Base-by-base conservation (phyloP, 2,797 vertebrate genomes). In the Propithecus perrieri region DNA sequence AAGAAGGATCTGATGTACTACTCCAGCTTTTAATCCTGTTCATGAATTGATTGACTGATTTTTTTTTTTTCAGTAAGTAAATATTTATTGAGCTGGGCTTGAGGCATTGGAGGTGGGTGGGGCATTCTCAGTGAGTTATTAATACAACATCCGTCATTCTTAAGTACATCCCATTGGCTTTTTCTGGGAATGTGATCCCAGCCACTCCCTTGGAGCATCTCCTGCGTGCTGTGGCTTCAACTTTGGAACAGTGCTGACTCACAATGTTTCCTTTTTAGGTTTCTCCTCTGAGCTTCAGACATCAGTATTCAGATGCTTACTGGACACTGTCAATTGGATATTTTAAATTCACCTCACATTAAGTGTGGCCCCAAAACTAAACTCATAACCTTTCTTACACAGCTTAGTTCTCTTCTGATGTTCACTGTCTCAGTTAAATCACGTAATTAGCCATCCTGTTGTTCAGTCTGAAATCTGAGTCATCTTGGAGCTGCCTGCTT, bases 21-120 rank as follows among this genome's bases (percentile, higher is more conserved):
- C 14, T n/a, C 41, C 43, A 8, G 61, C 72, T 90, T 95, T 93
- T 55, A 57, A 2, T 53, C 48, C 43, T 8, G 0, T 46, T 80
- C 55, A 30, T 61, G 75, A 43, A 50, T 80, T 84, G 84, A 86
- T 65, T 41, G 81, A 90, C 91, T 71, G 94, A 93, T 95, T 91
- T 57, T 57, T 69, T 83, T 91, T 75, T 91, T 71, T 71, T 94
- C 95, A 67, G 67, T 96, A 94, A 89, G 91, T 75, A 89, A 85
- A 55, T 93, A 93, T 76, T 91, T 93, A 85, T 95, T 96, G 89
- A 96, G 20, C 74, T 35, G 59, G 18, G 28, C n/a, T 89, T 72
- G 76, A 87, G 75, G 87, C 48, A n/a, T 78, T 9, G 59, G 46
- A 57, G 33, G 22, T 35, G 15, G 33, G 24, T 7, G 14, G 28